Evolutionary conservation across 1,140 invertebrate genomes (phyloP), one percentile per base, ranked within the genome.

Genomic region (Heliothis virescens): DNA sequence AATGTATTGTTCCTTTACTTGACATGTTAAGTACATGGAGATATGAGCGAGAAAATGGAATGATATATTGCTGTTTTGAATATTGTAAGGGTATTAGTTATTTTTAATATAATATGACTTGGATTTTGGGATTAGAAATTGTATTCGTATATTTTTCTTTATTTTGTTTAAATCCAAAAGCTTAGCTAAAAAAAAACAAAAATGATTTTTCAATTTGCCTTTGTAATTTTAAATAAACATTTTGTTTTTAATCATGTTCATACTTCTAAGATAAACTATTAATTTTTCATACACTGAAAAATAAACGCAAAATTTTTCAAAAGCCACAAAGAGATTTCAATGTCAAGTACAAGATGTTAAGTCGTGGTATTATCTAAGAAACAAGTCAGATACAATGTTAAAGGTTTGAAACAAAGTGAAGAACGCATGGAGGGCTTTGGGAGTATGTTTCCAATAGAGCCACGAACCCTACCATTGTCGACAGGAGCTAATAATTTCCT

Each of bases 341-440:
- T 34, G 60, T 62, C 60, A 59, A 47, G 55, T n/a, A 59, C 53
- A 34, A 5, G 63, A 72, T 67, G 29, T 52, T 59, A 74, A 53
- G 55, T 76, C 52, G 72, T 77, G 55, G 47, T 26, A 69, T n/a
- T 79, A 52, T 67, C 21, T 71, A 48, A 75, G 48, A 79, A 79
- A 79, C 62, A 79, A 74, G 77, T 72, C 47, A 69, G 52, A 26
- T 59, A 72, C 82, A 80, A 80, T 76, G 60, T 34, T 57, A 79
- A 82, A 79, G 48, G 72, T 52, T 79, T 60, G 52, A 79, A 71
- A 81, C 79, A 74, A 77, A 79, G 63, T 78, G 80, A 79, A 77
- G 79, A 73, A 72, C 59, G 73, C 79, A 81, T 81, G 69, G 53
- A 73, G 69, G 29, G 80, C 74, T 81, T 80, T 79, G 74, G 21